These are phyloP conservation scores for Spinibarbus caldwelli DNA, from an alignment of 2,797 vertebrate species.

Conservation along the genomic window DNA sequence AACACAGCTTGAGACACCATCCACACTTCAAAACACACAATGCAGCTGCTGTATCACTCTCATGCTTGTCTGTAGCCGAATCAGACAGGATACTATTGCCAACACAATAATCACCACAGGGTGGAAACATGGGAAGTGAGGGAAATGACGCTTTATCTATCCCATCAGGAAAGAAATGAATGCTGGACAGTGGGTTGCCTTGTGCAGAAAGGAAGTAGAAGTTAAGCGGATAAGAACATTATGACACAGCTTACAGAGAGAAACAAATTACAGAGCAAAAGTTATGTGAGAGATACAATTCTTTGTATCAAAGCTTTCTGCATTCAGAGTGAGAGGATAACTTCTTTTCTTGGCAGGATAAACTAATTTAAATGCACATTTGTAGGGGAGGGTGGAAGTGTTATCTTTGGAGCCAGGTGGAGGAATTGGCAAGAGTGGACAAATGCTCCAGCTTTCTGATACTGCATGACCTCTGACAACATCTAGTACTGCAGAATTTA, in stretches of 20 bases:
- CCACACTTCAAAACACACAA: slow-evolving; percentile 25
- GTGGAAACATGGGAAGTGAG: slow-evolving; percentile 9
- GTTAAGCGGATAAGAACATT: slow-evolving; percentile 2
- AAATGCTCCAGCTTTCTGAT: slow-evolving; percentile 28
- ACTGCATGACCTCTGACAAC: neutral
- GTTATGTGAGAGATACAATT: neutral
- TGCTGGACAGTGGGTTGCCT: neutral
- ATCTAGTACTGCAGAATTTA: neutral
- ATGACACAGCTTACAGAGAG: neutral
- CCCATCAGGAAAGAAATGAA: slow-evolving; percentile 27
- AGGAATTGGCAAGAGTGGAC: slow-evolving; percentile 49
- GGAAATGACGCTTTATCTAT: slow-evolving; percentile 35
- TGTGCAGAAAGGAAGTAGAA: neutral
- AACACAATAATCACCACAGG: slow-evolving; percentile 61
- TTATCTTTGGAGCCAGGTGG: slow-evolving; percentile 70
- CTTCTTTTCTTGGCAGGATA: neutral
- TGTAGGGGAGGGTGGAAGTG: neutral
- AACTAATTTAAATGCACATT: slow-evolving; percentile 54
- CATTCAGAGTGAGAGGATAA: neutral
- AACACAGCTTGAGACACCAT: neutral
- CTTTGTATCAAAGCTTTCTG: neutral
- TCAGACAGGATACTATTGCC: slow-evolving; percentile 42
- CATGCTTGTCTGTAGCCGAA: slow-evolving; percentile 40
- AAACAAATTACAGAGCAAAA: neutral
- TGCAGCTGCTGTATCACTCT: slow-evolving; percentile 33